Evolutionary conservation across 2,113 vertebrate species (phyloP).

Genomic region (Heloderma charlesbogerti): DNA sequence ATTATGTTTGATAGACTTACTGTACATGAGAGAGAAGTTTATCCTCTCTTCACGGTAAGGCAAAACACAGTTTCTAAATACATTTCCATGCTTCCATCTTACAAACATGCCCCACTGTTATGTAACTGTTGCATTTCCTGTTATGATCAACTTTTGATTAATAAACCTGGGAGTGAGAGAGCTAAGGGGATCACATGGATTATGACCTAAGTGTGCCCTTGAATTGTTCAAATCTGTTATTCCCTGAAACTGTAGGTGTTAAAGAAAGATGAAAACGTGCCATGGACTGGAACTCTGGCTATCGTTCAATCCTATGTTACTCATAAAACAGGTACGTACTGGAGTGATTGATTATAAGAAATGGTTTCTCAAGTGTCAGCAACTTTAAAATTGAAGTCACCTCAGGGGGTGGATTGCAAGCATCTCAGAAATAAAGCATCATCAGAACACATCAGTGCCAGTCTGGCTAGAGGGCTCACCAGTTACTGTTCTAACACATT

Average conservation of each 20-base stretch:
- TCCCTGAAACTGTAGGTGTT: conserved; percentile 82
- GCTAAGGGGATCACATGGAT: background rate
- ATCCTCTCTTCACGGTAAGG: background rate
- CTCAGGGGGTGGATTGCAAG: background rate
- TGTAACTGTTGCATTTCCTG: background rate
- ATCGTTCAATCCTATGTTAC: conserved; percentile 94
- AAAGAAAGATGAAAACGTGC: conserved; percentile 90
- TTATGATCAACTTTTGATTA: background rate
- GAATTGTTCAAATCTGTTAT: conserved; percentile 49
- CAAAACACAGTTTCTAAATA: background rate
- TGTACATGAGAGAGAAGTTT: background rate
- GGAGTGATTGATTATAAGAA: conserved; percentile 13
- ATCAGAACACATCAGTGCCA: background rate
- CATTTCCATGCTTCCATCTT: background rate
- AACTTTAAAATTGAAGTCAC: conserved; percentile 7
- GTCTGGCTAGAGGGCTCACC: background rate
- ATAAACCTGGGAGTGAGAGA: conserved; percentile 12
- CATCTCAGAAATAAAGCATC: background rate
- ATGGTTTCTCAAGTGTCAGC: conserved; percentile 8
- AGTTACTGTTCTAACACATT: conserved; percentile 3
- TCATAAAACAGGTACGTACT: conserved; percentile 90
- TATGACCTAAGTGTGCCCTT: background rate
- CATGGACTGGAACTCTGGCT: conserved; percentile 94
- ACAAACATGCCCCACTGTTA: background rate
- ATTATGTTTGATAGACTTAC: background rate